Conservation (phyloP, 2,888 invertebrate species). For the Pasiphila rectangulata region DNA sequence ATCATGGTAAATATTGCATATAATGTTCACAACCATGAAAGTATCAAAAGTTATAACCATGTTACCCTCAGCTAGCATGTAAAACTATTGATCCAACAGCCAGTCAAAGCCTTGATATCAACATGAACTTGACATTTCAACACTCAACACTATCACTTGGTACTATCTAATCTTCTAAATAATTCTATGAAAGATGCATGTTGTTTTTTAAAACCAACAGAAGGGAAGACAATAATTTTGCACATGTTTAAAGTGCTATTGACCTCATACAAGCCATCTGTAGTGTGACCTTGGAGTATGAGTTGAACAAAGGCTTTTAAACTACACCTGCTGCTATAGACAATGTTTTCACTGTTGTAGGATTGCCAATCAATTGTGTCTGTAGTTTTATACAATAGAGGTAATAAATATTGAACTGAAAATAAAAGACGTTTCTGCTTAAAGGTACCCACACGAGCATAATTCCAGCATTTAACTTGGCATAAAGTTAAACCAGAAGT, state of each 20-base stretch:
- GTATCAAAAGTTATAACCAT: neutral
- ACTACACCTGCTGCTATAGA: neutral
- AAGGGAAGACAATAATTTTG: neutral
- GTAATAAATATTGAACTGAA: too few species aligned
- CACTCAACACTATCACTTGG: neutral
- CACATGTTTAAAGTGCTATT: neutral
- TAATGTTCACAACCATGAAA: neutral
- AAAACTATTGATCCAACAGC: neutral
- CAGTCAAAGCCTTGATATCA: neutral
- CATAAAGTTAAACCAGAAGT: too few species aligned
- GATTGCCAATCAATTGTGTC: neutral
- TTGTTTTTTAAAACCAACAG: neutral
- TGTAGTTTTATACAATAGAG: too few species aligned
- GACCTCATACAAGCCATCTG: neutral
- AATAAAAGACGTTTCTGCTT: too few species aligned
- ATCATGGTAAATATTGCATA: neutral
- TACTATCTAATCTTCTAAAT: neutral
- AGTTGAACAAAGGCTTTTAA: neutral
- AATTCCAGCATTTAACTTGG: too few species aligned
- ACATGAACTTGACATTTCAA: neutral
- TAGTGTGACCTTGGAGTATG: neutral
- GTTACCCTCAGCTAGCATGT: neutral
- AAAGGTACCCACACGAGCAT: too few species aligned
- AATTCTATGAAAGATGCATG: neutral
- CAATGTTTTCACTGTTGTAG: neutral